phyloP scores from a whole-genome alignment of 2,113 vertebrate species.

The Oostethus manadensis region DNA sequence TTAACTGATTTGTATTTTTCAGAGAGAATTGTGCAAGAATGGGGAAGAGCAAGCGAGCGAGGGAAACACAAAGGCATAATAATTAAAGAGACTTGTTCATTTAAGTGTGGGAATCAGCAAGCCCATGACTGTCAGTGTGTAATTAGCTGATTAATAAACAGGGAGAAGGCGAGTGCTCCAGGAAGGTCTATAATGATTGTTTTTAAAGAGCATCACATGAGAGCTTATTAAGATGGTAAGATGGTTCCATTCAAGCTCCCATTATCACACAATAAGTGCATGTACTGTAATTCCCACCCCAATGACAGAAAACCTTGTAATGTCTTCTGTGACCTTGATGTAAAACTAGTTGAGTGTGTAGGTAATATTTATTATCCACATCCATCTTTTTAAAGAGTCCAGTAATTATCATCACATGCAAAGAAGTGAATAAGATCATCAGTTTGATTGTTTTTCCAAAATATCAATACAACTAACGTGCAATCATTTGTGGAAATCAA shows the following conservation, averaged over 20 bases:
- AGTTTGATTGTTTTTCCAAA: not conserved
- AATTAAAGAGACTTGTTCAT: constrained; percentile 75
- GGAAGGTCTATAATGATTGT: constrained; percentile 73
- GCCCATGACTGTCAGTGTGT: constrained; percentile 78
- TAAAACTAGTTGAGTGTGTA: constrained; percentile 36
- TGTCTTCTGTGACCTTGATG: constrained; percentile 56
- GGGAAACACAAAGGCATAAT: constrained; percentile 67
- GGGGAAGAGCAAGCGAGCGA: not conserved
- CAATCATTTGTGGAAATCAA: not conserved
- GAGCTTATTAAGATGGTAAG: constrained; percentile 70
- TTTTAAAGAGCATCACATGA: constrained; percentile 71
- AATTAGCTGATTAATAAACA: constrained; percentile 83
- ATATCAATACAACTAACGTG: not conserved
- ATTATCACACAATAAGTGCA: constrained; percentile 58
- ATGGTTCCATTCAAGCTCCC: constrained; percentile 64
- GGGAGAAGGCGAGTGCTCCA: constrained; percentile 60
- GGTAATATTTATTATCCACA: constrained; percentile 18
- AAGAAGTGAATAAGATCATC: constrained; percentile 1
- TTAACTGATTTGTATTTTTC: constrained; percentile 3
- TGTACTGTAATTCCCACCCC: constrained; percentile 47
- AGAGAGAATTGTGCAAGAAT: not conserved
- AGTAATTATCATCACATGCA: constrained; percentile 4
- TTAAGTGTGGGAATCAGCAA: constrained; percentile 78
- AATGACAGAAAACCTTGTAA: constrained; percentile 44
- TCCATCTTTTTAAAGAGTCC: constrained; percentile 18